A percentile compares a stretch with the other conserved stretches of the same genome.
Conservation (phyloP, 2,113 vertebrate genomes). For the Passer domesticus region DNA sequence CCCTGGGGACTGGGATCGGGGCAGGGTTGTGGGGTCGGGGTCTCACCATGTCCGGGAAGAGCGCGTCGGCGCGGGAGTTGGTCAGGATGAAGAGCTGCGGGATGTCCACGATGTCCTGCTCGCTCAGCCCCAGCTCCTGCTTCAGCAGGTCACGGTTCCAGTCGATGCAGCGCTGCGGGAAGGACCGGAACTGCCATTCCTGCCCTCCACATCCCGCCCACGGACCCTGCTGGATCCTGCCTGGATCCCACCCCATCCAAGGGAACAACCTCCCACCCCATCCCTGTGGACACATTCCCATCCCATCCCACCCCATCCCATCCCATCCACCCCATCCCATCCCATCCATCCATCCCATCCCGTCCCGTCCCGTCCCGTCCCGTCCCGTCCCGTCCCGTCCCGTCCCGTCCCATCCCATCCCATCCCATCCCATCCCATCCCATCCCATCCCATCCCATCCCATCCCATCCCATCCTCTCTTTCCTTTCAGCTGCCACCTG, state of each 20-base stretch:
- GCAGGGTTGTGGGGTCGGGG: not conserved
- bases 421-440: too few relatives aligned
- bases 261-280: not conserved
- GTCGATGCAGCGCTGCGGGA: constrained; percentile 84
- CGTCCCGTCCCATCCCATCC: not conserved
- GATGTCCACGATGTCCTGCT: constrained; percentile 87
- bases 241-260: too few relatives aligned
- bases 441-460: not conserved
- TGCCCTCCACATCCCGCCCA: rapidly evolving
- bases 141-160: constrained; percentile 91
- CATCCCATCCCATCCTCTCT: too few relatives aligned
- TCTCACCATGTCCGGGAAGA: constrained; percentile 89
- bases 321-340: not conserved
- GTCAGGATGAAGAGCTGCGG: constrained; percentile 82
- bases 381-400: not conserved
- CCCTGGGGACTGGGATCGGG: rapidly evolving
- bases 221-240: rapidly evolving
- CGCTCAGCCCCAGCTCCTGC: constrained; percentile 84
- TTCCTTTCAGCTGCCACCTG: not conserved
- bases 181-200: not conserved
- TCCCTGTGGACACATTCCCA: not conserved
- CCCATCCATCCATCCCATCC: not conserved
- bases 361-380: too few relatives aligned
- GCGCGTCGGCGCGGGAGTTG: constrained; percentile 66
- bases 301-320: too few relatives aligned